Base-by-base conservation (phyloP, 2,113 vertebrate genomes). In the Pongo pygmaeus region DNA sequence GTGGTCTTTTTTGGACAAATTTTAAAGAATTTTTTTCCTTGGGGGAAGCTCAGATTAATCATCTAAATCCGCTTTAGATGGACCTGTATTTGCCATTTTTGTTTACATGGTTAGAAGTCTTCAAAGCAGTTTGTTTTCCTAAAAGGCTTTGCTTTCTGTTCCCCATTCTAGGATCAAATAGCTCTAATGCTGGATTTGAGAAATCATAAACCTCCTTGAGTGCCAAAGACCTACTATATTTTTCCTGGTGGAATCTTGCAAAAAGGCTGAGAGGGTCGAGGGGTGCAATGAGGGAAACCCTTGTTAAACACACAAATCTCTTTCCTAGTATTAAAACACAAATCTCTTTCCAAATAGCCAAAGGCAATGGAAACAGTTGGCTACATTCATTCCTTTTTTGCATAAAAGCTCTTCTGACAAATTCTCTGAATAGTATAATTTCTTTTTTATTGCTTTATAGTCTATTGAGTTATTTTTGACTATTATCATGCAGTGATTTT, bases 111-210 rank as follows among this genome's bases (percentile, higher is more conserved):
- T 97, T 97, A 75, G 43, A 74, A 95, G 77, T 96, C 97, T 98
- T 97, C 96, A 98, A 96, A 98, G 97, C 95, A 93, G 57, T 96
- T 98, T 97, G 89, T 96, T 97, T 97, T 97, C 75, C 87, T 97
- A 77, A 96, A 97, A 92, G 95, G 77, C 96, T 98, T 98, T 96
- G 88, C 74, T 96, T 92, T 89, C 83, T 93, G 25, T 87, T 94
- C 77, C 84, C 46, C 64, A 85, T 92, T 89, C 43, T 93, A 50
- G 18, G 89, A 97, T 97, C 97, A 97, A 95, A 97, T 97, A 95
- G 48, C 87, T 97, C 35, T 94, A 91, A 87, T 97, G 52, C 92
- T 97, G 96, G 84, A 97, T 97, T 98, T 98, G 67, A 69, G 87
- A 93, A 90, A 95, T 88, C n/a, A 50, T 91, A 97, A 97, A 59